Evolutionary conservation across 1,140 invertebrate genomes (phyloP), one percentile per base, ranked within the genome.

Genomic region (Monomorium pharaonis): DNA sequence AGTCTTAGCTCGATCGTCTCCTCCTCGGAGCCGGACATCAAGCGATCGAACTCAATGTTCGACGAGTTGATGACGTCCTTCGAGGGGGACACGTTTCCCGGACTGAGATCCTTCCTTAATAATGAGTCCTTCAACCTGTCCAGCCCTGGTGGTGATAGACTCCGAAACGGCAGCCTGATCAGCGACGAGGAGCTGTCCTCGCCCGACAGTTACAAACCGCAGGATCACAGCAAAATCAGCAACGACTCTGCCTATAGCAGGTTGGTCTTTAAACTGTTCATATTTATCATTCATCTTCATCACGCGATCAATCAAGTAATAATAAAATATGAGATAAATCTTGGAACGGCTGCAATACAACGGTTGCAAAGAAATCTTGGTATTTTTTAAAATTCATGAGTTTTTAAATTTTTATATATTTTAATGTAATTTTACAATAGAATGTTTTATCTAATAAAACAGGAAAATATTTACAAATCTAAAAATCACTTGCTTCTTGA

Each of bases 211-310:
- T 92, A 91, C 87, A 92, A 94, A 72, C 87, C 86, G 44, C 90
- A 92, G 67, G 92, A 94, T 62, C 88, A 90, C 30, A 88, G 86
- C 18, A 95, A 95, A 85, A 89, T 95, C 37, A 96, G 96, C 85
- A 95, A 94, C 0, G 97, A 97, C 92, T 97, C 97, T 0, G 97
- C 97, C 2, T 97, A 97, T 88, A 96, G 96, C 94, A 97, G 97
- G 97, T 97, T 91, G 95, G 74, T 83, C 33, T 75, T 47, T 74
- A 16, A 58, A 58, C 56, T 78, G 42, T 72, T n/a, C 78, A 7
- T 58, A 10, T 21, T 21, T 21, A 44, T 56, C 51, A 4, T 56
- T 37, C 16, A 2, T 24, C 1, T 56, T 51, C 33, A 30, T 37
- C 3, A n/a, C n/a, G n/a, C n/a, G 3, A 33, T 16, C 21, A n/a